Evolutionary conservation across 2,113 vertebrate species (phyloP).

Genomic region (Nothobranchius furzeri): DNA sequence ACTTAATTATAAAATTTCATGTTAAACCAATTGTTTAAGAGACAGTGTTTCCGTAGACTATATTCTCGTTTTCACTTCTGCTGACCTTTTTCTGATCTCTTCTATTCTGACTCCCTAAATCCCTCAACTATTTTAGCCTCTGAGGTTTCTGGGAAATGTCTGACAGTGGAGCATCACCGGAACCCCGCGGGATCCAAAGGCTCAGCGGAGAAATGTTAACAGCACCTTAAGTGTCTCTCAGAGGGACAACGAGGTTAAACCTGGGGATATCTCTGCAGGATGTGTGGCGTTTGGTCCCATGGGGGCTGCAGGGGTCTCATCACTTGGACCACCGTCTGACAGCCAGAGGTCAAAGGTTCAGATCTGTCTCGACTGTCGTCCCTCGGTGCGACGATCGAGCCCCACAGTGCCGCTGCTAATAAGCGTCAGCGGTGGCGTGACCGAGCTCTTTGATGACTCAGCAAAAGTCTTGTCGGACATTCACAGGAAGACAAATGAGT

Average conservation of each 20-base stretch:
- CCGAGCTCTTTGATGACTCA: slow-evolving; percentile 20
- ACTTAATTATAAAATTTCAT: no score
- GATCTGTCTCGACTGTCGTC: neutral
- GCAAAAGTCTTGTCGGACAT: slow-evolving; percentile 18
- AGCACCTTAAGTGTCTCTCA: slow-evolving; percentile 17
- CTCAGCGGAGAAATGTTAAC: slow-evolving; percentile 23
- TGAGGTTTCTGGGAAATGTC: slow-evolving; percentile 22
- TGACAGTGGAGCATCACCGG: neutral
- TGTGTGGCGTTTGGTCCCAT: neutral
- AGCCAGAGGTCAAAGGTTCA: slow-evolving; percentile 33
- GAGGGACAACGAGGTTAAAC: slow-evolving; percentile 7
- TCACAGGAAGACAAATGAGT: slow-evolving; percentile 43
- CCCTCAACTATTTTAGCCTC: slow-evolving; percentile 12
- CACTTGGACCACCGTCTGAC: neutral
- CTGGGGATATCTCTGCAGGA: neutral
- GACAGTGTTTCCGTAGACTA: neutral
- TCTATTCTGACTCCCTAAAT: neutral
- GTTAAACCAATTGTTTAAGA: neutral
- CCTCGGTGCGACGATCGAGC: neutral
- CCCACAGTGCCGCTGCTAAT: slow-evolving; percentile 3
- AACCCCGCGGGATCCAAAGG: neutral
- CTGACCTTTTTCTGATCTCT: slow-evolving; percentile 17
- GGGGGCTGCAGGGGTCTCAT: slow-evolving; percentile 6
- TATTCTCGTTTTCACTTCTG: slow-evolving; percentile 8
- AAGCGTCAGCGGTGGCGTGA: slow-evolving; percentile 24